Conservation (phyloP, 35 echinoderm and acorn worm genomes). For the Amphiura filiformis region DNA sequence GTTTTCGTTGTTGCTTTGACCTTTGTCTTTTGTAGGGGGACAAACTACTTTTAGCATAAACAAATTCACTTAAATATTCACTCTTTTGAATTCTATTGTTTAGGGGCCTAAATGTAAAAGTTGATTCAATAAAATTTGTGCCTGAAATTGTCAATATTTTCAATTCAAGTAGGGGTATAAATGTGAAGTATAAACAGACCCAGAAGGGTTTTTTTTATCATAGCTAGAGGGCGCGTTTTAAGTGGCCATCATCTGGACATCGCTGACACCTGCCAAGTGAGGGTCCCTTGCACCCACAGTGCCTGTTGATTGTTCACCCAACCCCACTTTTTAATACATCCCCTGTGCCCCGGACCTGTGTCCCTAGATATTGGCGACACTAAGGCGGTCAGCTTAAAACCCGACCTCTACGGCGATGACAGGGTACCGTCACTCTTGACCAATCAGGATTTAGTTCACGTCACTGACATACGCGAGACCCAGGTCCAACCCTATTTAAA, state of each 20-base stretch:
- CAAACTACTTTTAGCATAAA: too few species aligned
- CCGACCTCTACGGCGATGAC: conserved; percentile 9
- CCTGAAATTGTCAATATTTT: too few species aligned
- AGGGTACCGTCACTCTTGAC: not conserved
- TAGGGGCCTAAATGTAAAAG: too few species aligned
- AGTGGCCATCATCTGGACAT: not conserved
- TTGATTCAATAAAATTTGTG: too few species aligned
- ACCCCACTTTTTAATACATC: too few species aligned
- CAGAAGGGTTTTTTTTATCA: not conserved
- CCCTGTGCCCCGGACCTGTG: too few species aligned
- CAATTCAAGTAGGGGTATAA: too few species aligned
- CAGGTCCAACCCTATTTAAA: not conserved
- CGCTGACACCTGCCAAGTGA: not conserved
- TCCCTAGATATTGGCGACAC: conserved; percentile 1
- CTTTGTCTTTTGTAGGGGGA: too few species aligned
- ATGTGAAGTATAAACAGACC: too few species aligned
- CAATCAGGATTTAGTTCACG: not conserved
- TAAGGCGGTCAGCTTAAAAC: not conserved
- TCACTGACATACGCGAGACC: not conserved
- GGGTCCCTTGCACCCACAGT: not conserved
- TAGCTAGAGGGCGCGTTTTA: not conserved
- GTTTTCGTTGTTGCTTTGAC: too few species aligned
- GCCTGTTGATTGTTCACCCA: not conserved
- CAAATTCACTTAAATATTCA: too few species aligned
- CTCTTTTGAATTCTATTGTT: too few species aligned